Base-by-base conservation (phyloP, 2,888 invertebrate species). In the Trachelus tabidus region DNA sequence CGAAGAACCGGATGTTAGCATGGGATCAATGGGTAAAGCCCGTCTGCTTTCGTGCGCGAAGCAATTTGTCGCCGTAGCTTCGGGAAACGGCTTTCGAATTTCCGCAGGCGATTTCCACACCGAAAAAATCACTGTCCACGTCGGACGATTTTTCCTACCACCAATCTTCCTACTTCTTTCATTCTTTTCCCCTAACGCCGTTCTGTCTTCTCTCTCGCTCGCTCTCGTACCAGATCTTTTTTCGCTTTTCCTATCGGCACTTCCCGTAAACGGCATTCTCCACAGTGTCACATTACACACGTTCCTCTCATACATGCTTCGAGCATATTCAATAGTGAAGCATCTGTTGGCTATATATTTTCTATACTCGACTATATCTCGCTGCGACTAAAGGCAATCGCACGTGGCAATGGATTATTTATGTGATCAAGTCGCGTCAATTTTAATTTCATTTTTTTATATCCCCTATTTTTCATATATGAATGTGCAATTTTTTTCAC, bases 1-100 rank as follows among this genome's bases (percentile, higher is more conserved):
- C 83, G 84, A 83, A 83, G 81, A 86, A 84, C 83, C 83, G 85
- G 83, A 86, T 83, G 87, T 87, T 85, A 81, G 83, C 86, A 82
- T 84, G 82, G 79, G 78, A 83, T 82, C 83, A 80, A 82, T 82
- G 79, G 69, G 79, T 80, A 81, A 33, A 31, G 74, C 81, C 81
- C 80, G 76, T 80, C 79, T 75, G 79, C 77, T 83, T 83, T 84
- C 80, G 81, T 82, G 81, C 79, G 78, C 81, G 82, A 77, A 81
- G 83, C 84, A 85, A 88, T 87, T 88, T 87, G 86, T 85, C 84
- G 86, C 84, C 84, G 81, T 12, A 33, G 33, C 56, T 69, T 77
- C 69, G 37, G 76, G 81, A 82, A 81, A 81, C 81, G 81, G 77
- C 83, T 81, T 80, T 77, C 78, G 80, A 84, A 86, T 85, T 86